Conservation (phyloP, 2,113 vertebrate species). For the Clinocottus analis region DNA sequence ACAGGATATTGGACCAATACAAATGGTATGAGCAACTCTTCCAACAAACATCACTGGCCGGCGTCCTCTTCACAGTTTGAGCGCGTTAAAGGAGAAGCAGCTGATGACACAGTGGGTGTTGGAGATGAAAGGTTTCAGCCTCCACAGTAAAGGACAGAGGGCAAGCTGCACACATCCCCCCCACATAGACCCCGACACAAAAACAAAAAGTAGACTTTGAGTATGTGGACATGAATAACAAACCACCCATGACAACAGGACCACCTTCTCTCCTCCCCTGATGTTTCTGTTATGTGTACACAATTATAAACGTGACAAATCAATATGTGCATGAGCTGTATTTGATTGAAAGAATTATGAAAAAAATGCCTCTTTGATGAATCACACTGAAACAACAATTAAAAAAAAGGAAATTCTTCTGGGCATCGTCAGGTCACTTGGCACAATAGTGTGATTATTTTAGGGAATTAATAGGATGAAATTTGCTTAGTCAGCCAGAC, state of each 20-base stretch:
- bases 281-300: background rate
- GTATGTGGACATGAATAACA: background rate
- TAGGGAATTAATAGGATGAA: slow-evolving; percentile 34
- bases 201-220: slow-evolving; percentile 6
- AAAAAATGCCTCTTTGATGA: background rate
- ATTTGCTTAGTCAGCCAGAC: slow-evolving; percentile 25
- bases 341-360: too few species aligned
- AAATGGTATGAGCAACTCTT: background rate
- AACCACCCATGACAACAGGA: background rate
- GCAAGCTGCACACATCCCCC: background rate
- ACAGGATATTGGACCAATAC: background rate
- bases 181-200: background rate
- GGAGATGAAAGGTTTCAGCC: background rate
- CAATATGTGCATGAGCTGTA: background rate
- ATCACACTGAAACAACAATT: background rate
- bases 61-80: too few species aligned
- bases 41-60: background rate
- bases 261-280: background rate
- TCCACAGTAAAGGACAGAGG: background rate
- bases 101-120: background rate
- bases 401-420: background rate
- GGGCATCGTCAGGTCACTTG: slow-evolving; percentile 28
- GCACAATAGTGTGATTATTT: slow-evolving; percentile 27
- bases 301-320: background rate
- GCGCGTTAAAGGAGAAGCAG: background rate